Percentiles rank a stretch among this genome's conserved stretches.
Conservation (phyloP, 2,797 vertebrate species). For the Danionella dracula region DNA sequence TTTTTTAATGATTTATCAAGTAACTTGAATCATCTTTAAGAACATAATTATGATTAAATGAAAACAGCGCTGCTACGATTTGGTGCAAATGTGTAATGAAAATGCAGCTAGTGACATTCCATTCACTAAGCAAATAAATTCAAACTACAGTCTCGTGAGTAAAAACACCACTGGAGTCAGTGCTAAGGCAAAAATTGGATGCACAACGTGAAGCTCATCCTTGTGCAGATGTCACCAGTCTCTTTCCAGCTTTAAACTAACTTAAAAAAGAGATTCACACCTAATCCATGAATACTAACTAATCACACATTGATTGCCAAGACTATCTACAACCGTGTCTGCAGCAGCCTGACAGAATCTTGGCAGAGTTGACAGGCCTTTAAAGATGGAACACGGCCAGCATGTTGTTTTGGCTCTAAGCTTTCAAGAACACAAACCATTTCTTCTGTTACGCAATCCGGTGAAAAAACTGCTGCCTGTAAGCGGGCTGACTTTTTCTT, state of each 20-base stretch:
- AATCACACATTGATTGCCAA: conserved; percentile 59
- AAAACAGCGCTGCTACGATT: too few species aligned
- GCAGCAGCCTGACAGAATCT: conserved; percentile 67
- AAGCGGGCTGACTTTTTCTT: conserved; percentile 50
- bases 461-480: conserved; percentile 52
- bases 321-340: conserved; percentile 65
- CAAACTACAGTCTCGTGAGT: too few species aligned
- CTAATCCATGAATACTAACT: conserved; percentile 61
- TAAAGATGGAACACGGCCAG: conserved; percentile 67
- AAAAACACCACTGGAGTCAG: conserved; percentile 51
- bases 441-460: conserved; percentile 67
- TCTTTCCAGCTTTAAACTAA: conserved; percentile 29
- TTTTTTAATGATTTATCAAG: too few species aligned
- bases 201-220: conserved; percentile 54
- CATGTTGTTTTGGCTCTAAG: conserved; percentile 59
- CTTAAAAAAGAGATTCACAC: conserved; percentile 56
- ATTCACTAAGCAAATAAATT: conserved; percentile 40
- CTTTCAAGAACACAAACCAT: conserved; percentile 55
- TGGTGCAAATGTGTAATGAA: too few species aligned
- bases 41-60: too few species aligned
- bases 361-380: conserved; percentile 63
- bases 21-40: too few species aligned
- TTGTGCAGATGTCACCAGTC: conserved; percentile 32
- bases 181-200: conserved; percentile 56
- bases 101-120: too few species aligned